These are phyloP conservation scores for Scolopax mira DNA, from an alignment of 2,113 vertebrate species.

Conservation along the genomic window DNA sequence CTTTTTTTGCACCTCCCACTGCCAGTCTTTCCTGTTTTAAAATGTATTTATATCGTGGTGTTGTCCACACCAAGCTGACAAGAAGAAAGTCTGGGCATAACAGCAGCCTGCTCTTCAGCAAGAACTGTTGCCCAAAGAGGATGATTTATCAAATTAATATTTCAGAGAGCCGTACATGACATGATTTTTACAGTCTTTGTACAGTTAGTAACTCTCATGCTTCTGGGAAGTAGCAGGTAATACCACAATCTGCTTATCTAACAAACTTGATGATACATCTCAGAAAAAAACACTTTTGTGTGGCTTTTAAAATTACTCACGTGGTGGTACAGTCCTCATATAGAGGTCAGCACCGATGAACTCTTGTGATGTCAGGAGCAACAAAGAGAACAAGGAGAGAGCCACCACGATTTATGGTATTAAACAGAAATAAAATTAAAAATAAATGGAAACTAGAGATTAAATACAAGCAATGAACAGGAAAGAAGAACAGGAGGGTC, in stretches of 20 bases:
- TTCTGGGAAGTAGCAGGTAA: background rate
- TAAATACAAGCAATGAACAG: background rate
- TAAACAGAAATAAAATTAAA: background rate
- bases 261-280: accelerated
- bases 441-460: background rate
- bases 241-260: background rate
- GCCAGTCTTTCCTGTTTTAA: background rate
- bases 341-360: background rate
- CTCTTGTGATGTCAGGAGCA: background rate
- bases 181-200: background rate
- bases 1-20: background rate
- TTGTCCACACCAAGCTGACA: background rate
- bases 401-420: background rate
- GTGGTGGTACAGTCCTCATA: background rate
- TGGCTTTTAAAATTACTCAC: background rate
- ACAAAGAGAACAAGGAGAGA: background rate
- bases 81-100: background rate
- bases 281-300: background rate
- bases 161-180: background rate
- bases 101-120: background rate
- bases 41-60: background rate
- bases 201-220: background rate
- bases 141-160: background rate
- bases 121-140: background rate
- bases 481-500: background rate